These are phyloP conservation scores for Branchellion lobata DNA, from an alignment of 2,888 invertebrate species.

Conservation along the genomic window DNA sequence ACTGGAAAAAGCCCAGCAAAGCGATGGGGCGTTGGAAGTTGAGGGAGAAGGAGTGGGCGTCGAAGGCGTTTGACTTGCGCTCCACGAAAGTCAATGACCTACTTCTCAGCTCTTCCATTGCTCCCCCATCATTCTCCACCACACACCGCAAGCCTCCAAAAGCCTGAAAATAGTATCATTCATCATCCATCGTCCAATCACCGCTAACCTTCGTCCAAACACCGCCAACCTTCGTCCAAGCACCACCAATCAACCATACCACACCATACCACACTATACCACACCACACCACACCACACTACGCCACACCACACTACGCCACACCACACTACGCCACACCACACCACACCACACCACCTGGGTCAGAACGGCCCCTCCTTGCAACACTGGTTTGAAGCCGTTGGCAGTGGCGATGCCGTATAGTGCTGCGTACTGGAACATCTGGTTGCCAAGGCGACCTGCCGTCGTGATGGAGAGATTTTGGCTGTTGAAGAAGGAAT, in stretches of 20 bases:
- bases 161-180: not conserved
- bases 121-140: not conserved
- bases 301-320: too few relatives aligned
- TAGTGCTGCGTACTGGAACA: conserved; percentile 52
- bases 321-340: not conserved
- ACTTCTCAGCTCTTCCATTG: conserved; percentile 20
- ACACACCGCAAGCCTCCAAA: not conserved
- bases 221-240: not conserved
- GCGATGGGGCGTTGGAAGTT: conserved; percentile 51
- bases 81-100: conserved; percentile 48
- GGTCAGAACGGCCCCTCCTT: conserved; percentile 10
- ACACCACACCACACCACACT: too few relatives aligned
- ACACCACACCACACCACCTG: not conserved
- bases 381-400: conserved; percentile 48
- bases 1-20: conserved; percentile 51
- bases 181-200: not conserved
- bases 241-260: not conserved
- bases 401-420: conserved; percentile 51
- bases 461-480: conserved; percentile 48
- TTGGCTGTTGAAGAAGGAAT: conserved; percentile 49
- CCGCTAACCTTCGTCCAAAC: not conserved
- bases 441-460: conserved; percentile 51
- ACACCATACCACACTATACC: not conserved
- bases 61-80: conserved; percentile 48
- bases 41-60: conserved; percentile 47